Percentiles rank a stretch among this genome's conserved stretches.
These are phyloP conservation scores for Acrobasis consociella DNA, from an alignment of 2,888 invertebrate genomes.

Conservation along the genomic window DNA sequence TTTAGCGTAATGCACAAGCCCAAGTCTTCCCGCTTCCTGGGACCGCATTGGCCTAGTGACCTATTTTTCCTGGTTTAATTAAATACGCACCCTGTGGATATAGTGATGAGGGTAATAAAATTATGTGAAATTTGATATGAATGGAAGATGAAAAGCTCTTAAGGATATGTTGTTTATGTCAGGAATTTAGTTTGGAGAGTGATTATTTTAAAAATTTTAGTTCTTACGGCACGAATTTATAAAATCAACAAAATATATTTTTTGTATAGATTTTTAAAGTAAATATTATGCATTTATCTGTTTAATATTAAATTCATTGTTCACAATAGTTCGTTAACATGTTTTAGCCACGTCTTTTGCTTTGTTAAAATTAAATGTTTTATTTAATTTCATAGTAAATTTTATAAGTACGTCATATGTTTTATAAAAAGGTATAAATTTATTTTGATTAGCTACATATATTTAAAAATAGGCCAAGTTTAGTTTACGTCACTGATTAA, in stretches of 20 bases:
- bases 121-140: background rate
- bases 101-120: background rate
- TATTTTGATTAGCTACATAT: background rate
- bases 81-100: constrained; percentile 13
- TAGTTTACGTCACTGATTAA: background rate
- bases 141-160: background rate
- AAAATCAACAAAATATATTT: background rate
- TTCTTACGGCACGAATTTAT: too few species aligned
- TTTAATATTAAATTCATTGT: background rate
- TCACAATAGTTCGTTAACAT: background rate
- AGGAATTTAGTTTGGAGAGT: too few species aligned
- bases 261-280: background rate
- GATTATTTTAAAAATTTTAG: too few species aligned
- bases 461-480: constrained; percentile 1
- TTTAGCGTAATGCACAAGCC: background rate
- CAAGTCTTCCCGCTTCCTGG: constrained; percentile 30
- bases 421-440: too few species aligned
- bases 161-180: too few species aligned
- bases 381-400: background rate
- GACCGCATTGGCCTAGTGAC: constrained; percentile 49
- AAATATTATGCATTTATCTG: background rate
- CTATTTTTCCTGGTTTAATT: constrained; percentile 40
- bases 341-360: background rate
- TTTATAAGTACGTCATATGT: too few species aligned
- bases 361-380: too few species aligned